phyloP scores from a whole-genome alignment of 30 jellyfish, hydroid and myxozoan genomes.

The Aurelia sp. region DNA sequence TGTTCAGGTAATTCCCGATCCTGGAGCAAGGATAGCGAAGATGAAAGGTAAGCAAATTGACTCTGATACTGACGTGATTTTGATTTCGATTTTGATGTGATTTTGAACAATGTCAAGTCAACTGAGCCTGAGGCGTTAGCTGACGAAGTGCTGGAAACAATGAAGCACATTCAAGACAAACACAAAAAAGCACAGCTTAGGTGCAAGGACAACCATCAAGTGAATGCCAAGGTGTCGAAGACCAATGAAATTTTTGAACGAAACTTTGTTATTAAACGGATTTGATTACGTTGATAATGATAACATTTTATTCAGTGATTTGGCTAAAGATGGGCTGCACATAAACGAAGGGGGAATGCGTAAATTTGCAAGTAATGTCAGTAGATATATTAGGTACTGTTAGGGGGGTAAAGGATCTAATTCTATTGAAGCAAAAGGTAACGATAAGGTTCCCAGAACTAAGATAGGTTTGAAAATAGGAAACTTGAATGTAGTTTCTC shows the following conservation, averaged over 20 bases:
- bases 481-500: no score
- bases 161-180: neutral
- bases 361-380: no score
- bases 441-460: no score
- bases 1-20: neutral
- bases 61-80: neutral
- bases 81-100: neutral
- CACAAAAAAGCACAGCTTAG: conserved; percentile 4
- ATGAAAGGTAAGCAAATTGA: conserved; percentile 26
- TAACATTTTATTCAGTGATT: neutral
- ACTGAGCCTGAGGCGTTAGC: conserved; percentile 4
- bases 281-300: neutral
- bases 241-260: no score
- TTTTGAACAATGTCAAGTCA: neutral
- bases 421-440: no score
- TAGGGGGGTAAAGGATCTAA: no score
- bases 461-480: no score
- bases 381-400: neutral
- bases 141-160: neutral
- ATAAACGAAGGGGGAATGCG: no score
- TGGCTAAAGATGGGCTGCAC: conserved; percentile 35
- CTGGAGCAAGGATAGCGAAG: conserved; percentile 18
- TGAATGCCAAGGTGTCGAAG: no score
- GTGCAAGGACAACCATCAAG: neutral
- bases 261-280: neutral